Evolutionary conservation across 2,113 vertebrate species (phyloP), one percentile per base, ranked within the genome.

Genomic region (Cyrtonyx montezumae): DNA sequence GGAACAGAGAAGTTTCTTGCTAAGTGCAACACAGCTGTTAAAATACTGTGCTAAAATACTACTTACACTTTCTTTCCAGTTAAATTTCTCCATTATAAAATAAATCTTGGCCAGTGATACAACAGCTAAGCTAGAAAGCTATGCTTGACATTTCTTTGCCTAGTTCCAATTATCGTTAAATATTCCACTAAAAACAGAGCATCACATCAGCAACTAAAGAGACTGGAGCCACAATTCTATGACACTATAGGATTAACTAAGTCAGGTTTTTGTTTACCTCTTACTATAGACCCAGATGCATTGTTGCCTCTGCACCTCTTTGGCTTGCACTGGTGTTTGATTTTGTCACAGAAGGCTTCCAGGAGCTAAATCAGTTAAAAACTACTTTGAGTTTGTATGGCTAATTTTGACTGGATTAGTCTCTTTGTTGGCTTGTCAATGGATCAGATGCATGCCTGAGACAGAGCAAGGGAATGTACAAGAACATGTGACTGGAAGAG

Each of bases 71-170:
- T 70, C 37, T 36, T 25, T 32, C 32, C 55, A 4, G 20, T 85
- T 79, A 43, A 36, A 63, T 76, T 78, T 87, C 51, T 87, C 6
- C 36, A 46, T 8, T 74, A 86, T 49, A 59, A 83, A 84, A 46
- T 18, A 70, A 61, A 77, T 11, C 4, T 74, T 70, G 51, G 20
- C 16, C 2, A 1, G 25, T 56, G 28, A n/a, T 65, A 20, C 30
- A 79, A 75, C 28, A 2, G 2, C 68, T 53, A 51, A 81, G 46
- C 25, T 79, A 59, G 34, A 63, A 48, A 88, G 36, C 17, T 32
- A 2, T 40, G 8, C 53, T 67, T 62, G 30, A 3, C 17, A 23
- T 58, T 88, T 30, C 26, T 55, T 71, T 74, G 36, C 11, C 13
- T 88, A 18, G 23, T 51, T 86, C 51, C 25, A 16, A 18, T 62